phyloP scores from a whole-genome alignment of 2,113 vertebrate genomes.

The Cebidichthys violaceus region DNA sequence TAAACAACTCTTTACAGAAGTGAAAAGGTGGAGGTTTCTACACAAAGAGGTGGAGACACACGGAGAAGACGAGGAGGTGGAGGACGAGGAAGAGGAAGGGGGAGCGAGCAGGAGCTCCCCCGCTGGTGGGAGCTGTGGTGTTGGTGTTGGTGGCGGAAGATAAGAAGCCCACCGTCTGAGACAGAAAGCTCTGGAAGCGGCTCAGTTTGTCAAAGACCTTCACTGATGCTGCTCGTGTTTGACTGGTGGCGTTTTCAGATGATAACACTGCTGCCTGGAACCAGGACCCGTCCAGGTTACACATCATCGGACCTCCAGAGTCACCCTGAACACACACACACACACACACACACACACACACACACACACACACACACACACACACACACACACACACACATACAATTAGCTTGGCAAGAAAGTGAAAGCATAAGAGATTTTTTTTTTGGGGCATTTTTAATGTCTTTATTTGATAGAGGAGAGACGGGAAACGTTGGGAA shows the following conservation, averaged over 20 bases:
- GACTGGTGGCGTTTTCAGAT: fast-evolving
- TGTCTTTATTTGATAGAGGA: not conserved
- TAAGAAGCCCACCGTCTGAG: constrained; percentile 10
- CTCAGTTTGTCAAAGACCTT: constrained; percentile 16
- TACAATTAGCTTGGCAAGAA: too few relatives aligned
- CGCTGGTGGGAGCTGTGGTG: not conserved
- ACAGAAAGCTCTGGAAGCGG: not conserved
- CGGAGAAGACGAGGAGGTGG: constrained; percentile 2
- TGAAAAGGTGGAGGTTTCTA: not conserved
- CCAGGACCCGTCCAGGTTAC: constrained; percentile 51
- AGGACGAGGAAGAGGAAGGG: not conserved
- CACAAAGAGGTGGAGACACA: constrained; percentile 1
- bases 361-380: too few relatives aligned
- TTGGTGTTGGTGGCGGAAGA: not conserved
- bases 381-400: too few relatives aligned
- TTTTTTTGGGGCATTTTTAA: too few relatives aligned
- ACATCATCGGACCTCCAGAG: constrained; percentile 70
- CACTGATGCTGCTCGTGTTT: fast-evolving
- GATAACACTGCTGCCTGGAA: constrained; percentile 64
- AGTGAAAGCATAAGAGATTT: too few relatives aligned
- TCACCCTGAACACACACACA: constrained; percentile 52
- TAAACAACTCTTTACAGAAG: not conserved
- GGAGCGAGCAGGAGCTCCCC: not conserved
- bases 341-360: not conserved
- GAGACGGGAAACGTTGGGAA: not conserved